These are phyloP conservation scores for Lysandra bellargus DNA, from an alignment of 2,888 invertebrate species.

Conservation along the genomic window DNA sequence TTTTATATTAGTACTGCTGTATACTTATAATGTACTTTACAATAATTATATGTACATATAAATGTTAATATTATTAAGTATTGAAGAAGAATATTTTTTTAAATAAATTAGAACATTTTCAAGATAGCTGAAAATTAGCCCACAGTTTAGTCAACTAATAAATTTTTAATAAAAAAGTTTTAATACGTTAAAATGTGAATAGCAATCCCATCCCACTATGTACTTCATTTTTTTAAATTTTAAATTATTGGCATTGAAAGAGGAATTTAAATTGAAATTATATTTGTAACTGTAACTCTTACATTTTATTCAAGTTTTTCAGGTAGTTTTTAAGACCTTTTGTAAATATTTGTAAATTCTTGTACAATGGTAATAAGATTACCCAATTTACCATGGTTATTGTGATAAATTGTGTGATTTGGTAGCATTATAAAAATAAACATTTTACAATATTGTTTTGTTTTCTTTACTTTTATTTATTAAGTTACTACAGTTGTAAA, in stretches of 20 bases:
- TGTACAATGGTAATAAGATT: slow-evolving; percentile 8
- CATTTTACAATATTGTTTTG: neutral
- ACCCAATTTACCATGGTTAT: neutral
- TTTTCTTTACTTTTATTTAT: neutral
- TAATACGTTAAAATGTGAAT: neutral
- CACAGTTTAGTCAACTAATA: neutral
- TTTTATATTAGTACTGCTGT: no score
- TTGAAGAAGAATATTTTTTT: neutral
- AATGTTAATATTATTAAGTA: no score
- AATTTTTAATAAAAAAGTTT: no score
- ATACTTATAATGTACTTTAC: no score
- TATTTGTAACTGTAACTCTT: neutral
- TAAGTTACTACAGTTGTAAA: neutral
- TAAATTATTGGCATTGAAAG: neutral
- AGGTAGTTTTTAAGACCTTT: neutral
- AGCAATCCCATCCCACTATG: neutral
- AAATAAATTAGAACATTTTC: neutral
- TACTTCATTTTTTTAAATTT: neutral
- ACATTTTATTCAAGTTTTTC: neutral
- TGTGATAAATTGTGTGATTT: slow-evolving; percentile 18
- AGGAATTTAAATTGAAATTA: neutral
- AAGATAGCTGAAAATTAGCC: neutral
- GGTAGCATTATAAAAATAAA: slow-evolving; percentile 4
- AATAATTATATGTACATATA: no score
- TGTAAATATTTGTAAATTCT: neutral